Evolutionary conservation across 1,140 invertebrate genomes (phyloP).

Genomic region (Drosophila nigrodunni): DNA sequence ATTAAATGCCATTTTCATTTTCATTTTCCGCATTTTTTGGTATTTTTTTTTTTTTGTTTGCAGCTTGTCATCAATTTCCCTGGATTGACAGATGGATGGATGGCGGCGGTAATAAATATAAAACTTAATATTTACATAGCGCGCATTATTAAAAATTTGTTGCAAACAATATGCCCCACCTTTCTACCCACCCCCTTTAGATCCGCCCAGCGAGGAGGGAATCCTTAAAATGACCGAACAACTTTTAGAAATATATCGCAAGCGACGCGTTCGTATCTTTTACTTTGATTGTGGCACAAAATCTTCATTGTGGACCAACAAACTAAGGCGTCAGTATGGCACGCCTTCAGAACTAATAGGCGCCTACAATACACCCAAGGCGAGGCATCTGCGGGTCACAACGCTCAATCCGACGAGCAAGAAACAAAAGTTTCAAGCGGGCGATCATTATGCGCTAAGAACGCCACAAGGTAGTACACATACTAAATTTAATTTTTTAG

Average conservation of each 20-base stretch:
- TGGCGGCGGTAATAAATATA: conserved; percentile 82
- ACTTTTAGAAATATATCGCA: conserved; percentile 70
- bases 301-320: conserved; percentile 69
- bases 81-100: conserved; percentile 81
- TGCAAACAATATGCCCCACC: conserved; percentile 21
- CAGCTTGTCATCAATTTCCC: conserved; percentile 83
- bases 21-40: conserved; percentile 52
- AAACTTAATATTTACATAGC: conserved; percentile 70
- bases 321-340: conserved; percentile 61
- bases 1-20: conserved; percentile 68
- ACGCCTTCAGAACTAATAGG: conserved; percentile 71
- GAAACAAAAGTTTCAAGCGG: conserved; percentile 55
- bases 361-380: conserved; percentile 58
- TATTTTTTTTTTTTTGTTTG: conserved; percentile 30
- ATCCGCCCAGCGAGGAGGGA: conserved; percentile 65
- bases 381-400: conserved; percentile 58
- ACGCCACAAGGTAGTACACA: conserved; percentile 65
- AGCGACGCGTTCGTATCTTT: conserved; percentile 72
- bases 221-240: conserved; percentile 72
- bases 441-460: conserved; percentile 75
- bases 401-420: conserved; percentile 40
- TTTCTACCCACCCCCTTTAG: conserved; percentile 29
- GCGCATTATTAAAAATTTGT: conserved; percentile 76
- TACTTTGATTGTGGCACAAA: conserved; percentile 67
- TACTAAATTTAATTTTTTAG: not conserved